Conservation (phyloP, 2,797 vertebrate genomes). For the Sebastes glaucus region DNA sequence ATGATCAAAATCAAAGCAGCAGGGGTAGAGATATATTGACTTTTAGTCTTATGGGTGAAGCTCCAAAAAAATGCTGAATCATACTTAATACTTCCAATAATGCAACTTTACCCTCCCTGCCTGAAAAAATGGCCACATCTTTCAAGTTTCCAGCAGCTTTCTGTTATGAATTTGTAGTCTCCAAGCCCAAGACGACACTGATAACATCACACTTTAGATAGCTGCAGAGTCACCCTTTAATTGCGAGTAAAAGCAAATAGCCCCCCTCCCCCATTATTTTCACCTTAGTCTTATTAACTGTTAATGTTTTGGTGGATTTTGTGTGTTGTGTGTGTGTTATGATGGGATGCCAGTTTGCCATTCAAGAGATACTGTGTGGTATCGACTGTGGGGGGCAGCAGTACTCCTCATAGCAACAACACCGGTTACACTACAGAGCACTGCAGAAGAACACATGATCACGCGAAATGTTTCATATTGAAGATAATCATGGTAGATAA, state of each 20-base stretch:
- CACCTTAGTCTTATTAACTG: neutral
- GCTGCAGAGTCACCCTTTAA: neutral
- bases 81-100: neutral
- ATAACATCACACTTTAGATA: neutral
- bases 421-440: neutral
- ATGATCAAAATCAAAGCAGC: slow-evolving; percentile 11
- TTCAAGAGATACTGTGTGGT: neutral
- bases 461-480: neutral
- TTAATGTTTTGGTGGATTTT: neutral
- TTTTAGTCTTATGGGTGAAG: neutral
- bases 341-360: neutral
- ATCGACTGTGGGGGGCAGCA: slow-evolving; percentile 22
- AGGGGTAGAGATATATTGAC: neutral
- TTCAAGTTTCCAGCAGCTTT: neutral
- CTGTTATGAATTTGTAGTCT: neutral
- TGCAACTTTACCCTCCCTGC: neutral
- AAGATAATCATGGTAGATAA: neutral
- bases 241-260: neutral
- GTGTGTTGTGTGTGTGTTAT: neutral
- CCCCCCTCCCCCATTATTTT: neutral
- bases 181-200: neutral
- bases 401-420: neutral
- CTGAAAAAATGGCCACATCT: neutral
- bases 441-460: neutral
- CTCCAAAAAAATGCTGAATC: neutral